Base-by-base conservation (phyloP, 2,797 vertebrate genomes). In the Xenops minutus region DNA sequence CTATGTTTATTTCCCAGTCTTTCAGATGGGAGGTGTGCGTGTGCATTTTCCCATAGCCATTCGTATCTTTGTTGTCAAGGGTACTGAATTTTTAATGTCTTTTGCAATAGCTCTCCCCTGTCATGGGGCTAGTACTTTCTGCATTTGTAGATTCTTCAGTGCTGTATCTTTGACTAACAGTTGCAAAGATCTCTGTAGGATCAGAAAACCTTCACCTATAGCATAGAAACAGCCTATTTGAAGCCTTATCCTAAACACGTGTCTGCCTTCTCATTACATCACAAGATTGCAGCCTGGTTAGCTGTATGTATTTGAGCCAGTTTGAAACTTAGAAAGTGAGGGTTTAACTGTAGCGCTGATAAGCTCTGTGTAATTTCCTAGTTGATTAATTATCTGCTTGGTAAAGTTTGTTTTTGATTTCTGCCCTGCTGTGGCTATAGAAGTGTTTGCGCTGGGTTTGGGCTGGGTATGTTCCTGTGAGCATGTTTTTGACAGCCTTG, bases 351-450 rank as follows among this genome's bases (percentile, higher is more conserved):
- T 37, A 84, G 61, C 4, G 0, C 49, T 0, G 73, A 80, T 93
- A 95, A 95, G 62, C 49, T 64, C 39, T 54, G 17, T 78, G 91
- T 72, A 64, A 84, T 92, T 95, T 92, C 84, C 81, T 69, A 32
- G 46, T 79, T 85, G 80, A 92, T 92, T 93, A 88, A 81, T 66
- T 61, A 43, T 58, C 74, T 87, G 10, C 75, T 88, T 43, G 30
- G 11, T 81, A 48, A 71, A 78, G 59, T 77, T 87, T 86, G 67
- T 77, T 87, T 92, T 82, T 93, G 62, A 66, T 82, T 94, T 72
- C 67, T 79, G 67, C 67, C 30, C n/a, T 82, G 67, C 71, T 36
- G 48, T 67, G 61, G 51, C 67, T 79, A 67, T 59, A 51, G 71
- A 43, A 79, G 55, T 62, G 55, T 79, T 91, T 89, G 74, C 14